Evolutionary conservation across 2,888 invertebrate genomes (phyloP).

Genomic region (Argyra leucocephala): DNA sequence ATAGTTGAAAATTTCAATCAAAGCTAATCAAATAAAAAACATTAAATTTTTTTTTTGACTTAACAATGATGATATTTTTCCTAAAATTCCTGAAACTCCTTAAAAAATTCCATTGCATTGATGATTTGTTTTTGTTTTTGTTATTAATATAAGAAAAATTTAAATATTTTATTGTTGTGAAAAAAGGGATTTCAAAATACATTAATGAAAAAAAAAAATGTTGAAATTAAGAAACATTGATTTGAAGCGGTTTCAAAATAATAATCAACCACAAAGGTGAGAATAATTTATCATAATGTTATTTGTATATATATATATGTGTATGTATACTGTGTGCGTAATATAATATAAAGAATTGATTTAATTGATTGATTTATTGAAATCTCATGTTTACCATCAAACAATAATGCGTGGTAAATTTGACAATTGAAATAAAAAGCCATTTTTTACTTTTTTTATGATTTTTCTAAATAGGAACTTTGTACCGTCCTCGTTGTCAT

Average conservation of each 20-base stretch:
- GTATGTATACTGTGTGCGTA: no score
- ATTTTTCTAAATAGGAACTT: no score
- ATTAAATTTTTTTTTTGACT: background rate
- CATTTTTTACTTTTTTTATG: no score
- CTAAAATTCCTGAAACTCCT: background rate
- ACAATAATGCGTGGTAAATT: conserved; percentile 6
- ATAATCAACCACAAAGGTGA: background rate
- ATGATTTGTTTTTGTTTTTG: no score
- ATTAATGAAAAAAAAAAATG: no score
- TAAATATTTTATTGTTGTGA: no score
- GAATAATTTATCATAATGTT: background rate
- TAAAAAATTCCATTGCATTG: background rate
- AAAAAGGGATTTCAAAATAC: no score
- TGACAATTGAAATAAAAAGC: background rate
- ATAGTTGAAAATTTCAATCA: background rate
- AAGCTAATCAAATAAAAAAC: background rate
- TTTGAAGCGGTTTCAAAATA: background rate
- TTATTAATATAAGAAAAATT: no score
- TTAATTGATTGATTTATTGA: background rate
- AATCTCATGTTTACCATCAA: conserved; percentile 1
- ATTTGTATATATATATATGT: background rate
- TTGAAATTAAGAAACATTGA: background rate
- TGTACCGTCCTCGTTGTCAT: no score
- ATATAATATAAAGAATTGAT: background rate
- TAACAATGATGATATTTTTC: background rate